Conservation (phyloP, 53 echinoderm and acorn worm genomes). For the Mesocentrotus franciscanus region DNA sequence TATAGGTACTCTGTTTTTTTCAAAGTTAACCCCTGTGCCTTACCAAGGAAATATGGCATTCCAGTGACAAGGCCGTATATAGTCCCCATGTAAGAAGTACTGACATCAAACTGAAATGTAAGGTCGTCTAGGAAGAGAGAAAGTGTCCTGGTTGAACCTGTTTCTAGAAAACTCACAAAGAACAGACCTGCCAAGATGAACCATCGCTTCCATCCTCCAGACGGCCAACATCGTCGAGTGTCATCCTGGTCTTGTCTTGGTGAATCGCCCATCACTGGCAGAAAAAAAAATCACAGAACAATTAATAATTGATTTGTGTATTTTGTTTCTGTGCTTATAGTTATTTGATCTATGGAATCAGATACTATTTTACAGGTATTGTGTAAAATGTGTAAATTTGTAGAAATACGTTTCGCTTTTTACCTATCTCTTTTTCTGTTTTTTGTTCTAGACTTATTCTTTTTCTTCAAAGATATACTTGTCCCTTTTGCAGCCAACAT, state of each 20-base stretch:
- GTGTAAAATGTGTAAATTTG: too few species aligned
- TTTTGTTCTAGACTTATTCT: too few species aligned
- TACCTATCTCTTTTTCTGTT: too few species aligned
- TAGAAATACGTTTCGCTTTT: too few species aligned
- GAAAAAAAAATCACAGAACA: not conserved
- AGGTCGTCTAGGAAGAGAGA: constrained; percentile 26
- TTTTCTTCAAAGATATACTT: too few species aligned
- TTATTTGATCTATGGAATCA: not conserved
- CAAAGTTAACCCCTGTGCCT: not conserved
- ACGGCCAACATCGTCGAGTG: not conserved
- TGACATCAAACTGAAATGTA: constrained; percentile 31
- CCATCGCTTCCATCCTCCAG: constrained; percentile 12
- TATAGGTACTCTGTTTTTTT: too few species aligned
- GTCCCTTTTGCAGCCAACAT: too few species aligned
- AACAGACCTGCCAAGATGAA: constrained; percentile 5
- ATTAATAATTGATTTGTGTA: not conserved
- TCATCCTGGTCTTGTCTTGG: not conserved
- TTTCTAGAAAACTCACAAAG: not conserved
- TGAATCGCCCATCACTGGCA: not conserved
- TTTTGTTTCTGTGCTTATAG: not conserved
- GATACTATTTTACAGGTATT: too few species aligned
- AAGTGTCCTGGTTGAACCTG: constrained; percentile 31
- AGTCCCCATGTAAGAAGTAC: constrained; percentile 22
- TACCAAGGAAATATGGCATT: constrained; percentile 20
- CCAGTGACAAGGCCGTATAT: not conserved